A percentile compares a stretch with the other conserved stretches of the same genome.
phyloP scores from a whole-genome alignment of 1,140 invertebrate species.

The Mycetomoellerius zeteki region DNA sequence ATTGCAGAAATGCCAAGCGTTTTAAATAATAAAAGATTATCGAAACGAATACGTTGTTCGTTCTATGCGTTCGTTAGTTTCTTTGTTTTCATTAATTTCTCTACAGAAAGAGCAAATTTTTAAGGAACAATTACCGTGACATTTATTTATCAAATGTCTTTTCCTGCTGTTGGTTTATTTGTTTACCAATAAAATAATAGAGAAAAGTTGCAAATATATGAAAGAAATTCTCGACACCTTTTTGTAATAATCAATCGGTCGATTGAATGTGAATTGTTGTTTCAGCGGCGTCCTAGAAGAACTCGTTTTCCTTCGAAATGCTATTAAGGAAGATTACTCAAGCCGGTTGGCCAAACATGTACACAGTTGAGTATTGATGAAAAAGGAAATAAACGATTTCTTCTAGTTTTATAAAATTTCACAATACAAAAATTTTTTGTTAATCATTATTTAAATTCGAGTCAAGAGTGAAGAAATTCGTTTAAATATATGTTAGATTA shows the following conservation, averaged over 20 bases:
- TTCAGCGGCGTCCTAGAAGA: slow-evolving; percentile 30
- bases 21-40: slow-evolving; percentile 27
- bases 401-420: background rate
- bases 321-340: background rate
- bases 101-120: background rate
- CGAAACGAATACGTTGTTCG: background rate
- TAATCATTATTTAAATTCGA: background rate
- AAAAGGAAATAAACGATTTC: background rate
- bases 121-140: background rate
- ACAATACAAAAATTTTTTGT: background rate
- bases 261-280: slow-evolving; percentile 51
- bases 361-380: background rate
- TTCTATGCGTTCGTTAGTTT: background rate
- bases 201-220: background rate
- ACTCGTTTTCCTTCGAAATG: slow-evolving; percentile 32
- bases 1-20: background rate
- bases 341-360: background rate
- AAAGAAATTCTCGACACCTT: slow-evolving; percentile 34
- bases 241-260: slow-evolving; percentile 56
- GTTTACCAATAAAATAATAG: background rate
- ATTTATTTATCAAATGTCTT: slow-evolving; percentile 7
- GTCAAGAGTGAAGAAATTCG: background rate
- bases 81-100: background rate
- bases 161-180: background rate
- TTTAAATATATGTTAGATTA: background rate